phyloP scores from a whole-genome alignment of 1,140 invertebrate species.

The Neotoxoptera formosana region DNA sequence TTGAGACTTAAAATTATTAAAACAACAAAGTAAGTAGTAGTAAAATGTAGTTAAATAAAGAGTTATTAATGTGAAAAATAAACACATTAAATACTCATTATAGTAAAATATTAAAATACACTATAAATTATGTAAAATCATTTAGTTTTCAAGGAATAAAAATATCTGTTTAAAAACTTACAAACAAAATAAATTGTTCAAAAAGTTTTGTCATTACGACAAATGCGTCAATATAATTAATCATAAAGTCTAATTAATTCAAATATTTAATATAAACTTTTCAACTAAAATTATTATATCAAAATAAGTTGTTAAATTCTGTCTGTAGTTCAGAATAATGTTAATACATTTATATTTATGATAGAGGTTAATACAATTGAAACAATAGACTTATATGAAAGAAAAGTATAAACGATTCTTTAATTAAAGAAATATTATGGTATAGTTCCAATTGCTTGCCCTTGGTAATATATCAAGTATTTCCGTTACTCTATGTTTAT shows the following conservation, averaged over 20 bases:
- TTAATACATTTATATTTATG: constrained; percentile 1
- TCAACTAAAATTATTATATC: not conserved
- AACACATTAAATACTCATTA: constrained; percentile 25
- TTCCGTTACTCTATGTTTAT: not conserved
- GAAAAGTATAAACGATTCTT: not conserved
- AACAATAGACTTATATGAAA: not conserved
- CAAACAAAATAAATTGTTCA: constrained; percentile 7
- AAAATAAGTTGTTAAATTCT: not conserved
- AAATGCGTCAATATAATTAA: not conserved
- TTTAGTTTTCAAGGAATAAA: not conserved
- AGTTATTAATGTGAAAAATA: not conserved
- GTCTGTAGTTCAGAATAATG: not conserved
- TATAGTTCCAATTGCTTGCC: not conserved
- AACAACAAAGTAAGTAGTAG: not conserved
- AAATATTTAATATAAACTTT: not conserved
- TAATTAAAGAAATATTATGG: constrained; percentile 15
- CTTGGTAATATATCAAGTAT: not conserved
- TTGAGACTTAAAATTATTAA: not conserved
- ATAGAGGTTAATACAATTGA: not conserved
- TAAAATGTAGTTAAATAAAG: not conserved
- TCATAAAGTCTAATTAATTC: not conserved
- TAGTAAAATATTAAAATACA: not conserved
- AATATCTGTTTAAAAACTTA: not conserved
- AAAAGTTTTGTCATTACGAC: constrained; percentile 7
- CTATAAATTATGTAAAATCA: constrained; percentile 8